Evolutionary conservation across 2,113 vertebrate species (phyloP).

Genomic region (Sander vitreus): DNA sequence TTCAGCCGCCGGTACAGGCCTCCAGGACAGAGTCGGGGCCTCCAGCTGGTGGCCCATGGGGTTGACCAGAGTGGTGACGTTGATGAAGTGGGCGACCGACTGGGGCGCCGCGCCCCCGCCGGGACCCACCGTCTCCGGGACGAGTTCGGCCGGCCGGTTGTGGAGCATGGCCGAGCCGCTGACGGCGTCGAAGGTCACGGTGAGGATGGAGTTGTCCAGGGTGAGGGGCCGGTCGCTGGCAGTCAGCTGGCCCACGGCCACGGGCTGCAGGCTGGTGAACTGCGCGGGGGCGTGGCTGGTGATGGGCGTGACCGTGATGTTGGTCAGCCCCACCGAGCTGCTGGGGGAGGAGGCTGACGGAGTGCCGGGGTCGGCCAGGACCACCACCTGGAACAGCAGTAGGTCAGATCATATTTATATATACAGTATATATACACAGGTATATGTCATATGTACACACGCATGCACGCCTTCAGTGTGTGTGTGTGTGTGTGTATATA

Average conservation of each 20-base stretch:
- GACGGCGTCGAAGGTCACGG: conserved; percentile 95
- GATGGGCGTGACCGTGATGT: conserved; percentile 95
- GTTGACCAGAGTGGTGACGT: conserved; percentile 96
- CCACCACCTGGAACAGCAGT: conserved; percentile 90
- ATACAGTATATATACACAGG: not conserved
- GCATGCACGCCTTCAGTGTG: not conserved
- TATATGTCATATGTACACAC: not conserved
- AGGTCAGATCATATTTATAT: not conserved
- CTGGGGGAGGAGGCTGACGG: conserved; percentile 82
- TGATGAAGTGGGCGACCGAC: conserved; percentile 96
- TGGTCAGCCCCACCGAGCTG: conserved; percentile 91
- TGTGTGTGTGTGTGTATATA: too few species aligned
- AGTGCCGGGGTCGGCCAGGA: conserved; percentile 89
- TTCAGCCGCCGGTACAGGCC: conserved; percentile 86
- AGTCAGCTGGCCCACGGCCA: conserved; percentile 91
- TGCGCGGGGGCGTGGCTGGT: conserved; percentile 88
- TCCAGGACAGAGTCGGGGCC: conserved; percentile 90
- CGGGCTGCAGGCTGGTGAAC: conserved; percentile 95
- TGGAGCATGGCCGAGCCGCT: conserved; percentile 93
- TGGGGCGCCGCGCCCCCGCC: conserved; percentile 76
- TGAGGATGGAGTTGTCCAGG: conserved; percentile 97
- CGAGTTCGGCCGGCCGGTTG: conserved; percentile 90
- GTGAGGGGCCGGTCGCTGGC: conserved; percentile 91
- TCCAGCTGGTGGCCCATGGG: conserved; percentile 92
- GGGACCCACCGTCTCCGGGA: conserved; percentile 81